Base-by-base conservation (phyloP, 2,797 vertebrate genomes). In the Lerista edwardsae region DNA sequence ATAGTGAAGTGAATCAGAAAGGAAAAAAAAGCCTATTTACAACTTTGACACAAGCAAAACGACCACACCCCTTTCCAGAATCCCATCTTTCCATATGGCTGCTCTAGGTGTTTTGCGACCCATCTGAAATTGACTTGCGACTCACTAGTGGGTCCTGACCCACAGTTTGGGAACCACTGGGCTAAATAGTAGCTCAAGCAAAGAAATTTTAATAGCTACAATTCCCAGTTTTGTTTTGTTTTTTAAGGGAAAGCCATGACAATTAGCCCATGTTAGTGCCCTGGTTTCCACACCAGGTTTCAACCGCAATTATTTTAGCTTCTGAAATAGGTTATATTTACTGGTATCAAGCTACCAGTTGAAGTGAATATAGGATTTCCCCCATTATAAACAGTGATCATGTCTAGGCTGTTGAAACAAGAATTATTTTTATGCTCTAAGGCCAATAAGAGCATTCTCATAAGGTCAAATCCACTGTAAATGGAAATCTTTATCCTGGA, bases 381-480 rank as follows among this genome's bases (percentile, higher is more conserved):
- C 34, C 89, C 71, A 83, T 41, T 36, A 47, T 34, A 92, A 90
- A 44, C 19, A 62, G 91, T 91, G 83, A 87, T 92, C 69, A 65
- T 85, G 75, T 73, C 81, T 93, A 94, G 36, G 62, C 81, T 92
- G 84, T 71, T 92, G 85, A 84, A 91, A 61, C 81, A 68, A 93
- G 72, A 41, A 76, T 80, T 77, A 11, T 1, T 91, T 2, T 80
- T 88, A 89, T 85, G 34, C 85, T 95, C 41, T 82, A 75, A 89
- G 92, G 83, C 85, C 87, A 89, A 73, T 69, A 86, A 85, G 88
- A 93, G 68, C 78, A 84, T 92, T 92, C 88, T 85, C 65, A 84
- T 73, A 86, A 95, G 93, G 92, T 93, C 91, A 94, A 92, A 93
- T 72, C 12, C 61, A 76, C 23, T 79, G 76, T 87, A 93, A 94